Evolutionary conservation across 2,888 invertebrate genomes (phyloP).

Genomic region (Helleia helle): DNA sequence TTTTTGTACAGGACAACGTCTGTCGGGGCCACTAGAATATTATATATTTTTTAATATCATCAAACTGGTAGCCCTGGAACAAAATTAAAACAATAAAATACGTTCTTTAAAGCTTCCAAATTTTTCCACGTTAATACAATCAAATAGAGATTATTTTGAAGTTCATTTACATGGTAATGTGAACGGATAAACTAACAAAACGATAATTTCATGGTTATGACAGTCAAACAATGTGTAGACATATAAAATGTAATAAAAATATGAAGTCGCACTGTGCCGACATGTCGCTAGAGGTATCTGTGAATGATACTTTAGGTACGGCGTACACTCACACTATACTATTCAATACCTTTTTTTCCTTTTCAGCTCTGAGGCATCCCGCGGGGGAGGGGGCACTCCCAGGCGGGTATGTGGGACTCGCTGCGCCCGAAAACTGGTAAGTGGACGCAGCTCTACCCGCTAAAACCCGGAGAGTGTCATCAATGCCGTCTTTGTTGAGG

Average conservation of each 20-base stretch:
- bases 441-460: too few relatives aligned
- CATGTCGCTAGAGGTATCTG: slow-evolving; percentile 45
- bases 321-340: slow-evolving; percentile 22
- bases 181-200: slow-evolving; percentile 27
- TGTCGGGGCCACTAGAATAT: too few relatives aligned
- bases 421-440: too few relatives aligned
- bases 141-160: neutral
- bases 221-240: slow-evolving; percentile 56
- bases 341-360: too few relatives aligned
- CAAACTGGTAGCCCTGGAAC: neutral
- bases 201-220: slow-evolving; percentile 46
- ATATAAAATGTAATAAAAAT: slow-evolving; percentile 57
- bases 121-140: slow-evolving; percentile 4
- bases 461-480: too few relatives aligned
- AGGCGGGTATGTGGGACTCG: too few relatives aligned
- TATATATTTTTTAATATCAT: too few relatives aligned
- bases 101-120: slow-evolving; percentile 1
- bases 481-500: too few relatives aligned
- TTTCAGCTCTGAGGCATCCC: too few relatives aligned
- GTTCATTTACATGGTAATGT: slow-evolving; percentile 11
- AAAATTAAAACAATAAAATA: neutral
- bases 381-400: too few relatives aligned
- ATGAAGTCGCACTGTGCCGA: slow-evolving; percentile 54
- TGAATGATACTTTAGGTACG: slow-evolving; percentile 36
- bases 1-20: too few relatives aligned